These are phyloP conservation scores for Atractosteus spatula DNA, from an alignment of 2,113 vertebrate species.

Conservation along the genomic window DNA sequence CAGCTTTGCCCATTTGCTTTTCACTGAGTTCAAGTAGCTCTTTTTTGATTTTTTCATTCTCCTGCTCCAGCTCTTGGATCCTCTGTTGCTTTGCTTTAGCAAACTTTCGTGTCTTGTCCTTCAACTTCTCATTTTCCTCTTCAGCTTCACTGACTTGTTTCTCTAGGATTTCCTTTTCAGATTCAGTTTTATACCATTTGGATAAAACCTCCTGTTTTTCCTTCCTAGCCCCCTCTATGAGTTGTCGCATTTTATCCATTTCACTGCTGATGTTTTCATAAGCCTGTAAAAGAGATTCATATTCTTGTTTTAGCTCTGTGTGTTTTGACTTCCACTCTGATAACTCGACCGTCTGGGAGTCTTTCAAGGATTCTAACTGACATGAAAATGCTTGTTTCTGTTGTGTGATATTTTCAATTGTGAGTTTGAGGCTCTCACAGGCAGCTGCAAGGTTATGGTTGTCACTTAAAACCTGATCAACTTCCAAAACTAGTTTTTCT, in stretches of 20 bases:
- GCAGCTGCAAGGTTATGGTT: conserved; percentile 76
- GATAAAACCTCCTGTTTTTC: conserved; percentile 74
- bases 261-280: conserved; percentile 82
- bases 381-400: conserved; percentile 84
- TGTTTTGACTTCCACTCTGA: conserved; percentile 81
- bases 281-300: conserved; percentile 78
- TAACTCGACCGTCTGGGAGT: conserved; percentile 79
- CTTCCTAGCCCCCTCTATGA: conserved; percentile 68
- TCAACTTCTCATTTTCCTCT: conserved; percentile 60
- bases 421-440: conserved; percentile 81
- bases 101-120: conserved; percentile 58
- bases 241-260: conserved; percentile 82
- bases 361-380: conserved; percentile 79
- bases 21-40: conserved; percentile 48
- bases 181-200: conserved; percentile 54
- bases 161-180: conserved; percentile 55
- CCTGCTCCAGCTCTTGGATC: conserved; percentile 61
- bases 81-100: conserved; percentile 56
- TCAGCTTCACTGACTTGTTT: conserved; percentile 49
- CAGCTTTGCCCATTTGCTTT: conserved; percentile 38
- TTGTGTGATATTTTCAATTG: conserved; percentile 80
- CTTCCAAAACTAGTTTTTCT: conserved; percentile 50
- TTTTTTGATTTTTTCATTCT: conserved; percentile 55
- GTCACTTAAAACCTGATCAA: conserved; percentile 61
- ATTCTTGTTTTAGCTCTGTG: conserved; percentile 78